Base-by-base conservation (phyloP, 2,113 vertebrate species). In the Lethenteron reissneri region DNA sequence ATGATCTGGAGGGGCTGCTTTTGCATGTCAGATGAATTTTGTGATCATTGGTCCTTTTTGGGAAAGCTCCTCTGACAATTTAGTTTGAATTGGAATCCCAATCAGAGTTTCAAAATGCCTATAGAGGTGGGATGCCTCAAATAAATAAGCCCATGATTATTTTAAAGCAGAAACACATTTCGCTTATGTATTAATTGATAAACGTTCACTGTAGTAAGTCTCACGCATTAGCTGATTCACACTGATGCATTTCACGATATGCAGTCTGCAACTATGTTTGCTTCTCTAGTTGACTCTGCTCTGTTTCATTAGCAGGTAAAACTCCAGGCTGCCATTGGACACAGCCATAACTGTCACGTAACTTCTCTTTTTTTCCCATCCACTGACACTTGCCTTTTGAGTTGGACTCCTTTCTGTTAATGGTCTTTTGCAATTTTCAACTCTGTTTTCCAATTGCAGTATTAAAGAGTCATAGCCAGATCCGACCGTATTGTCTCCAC, bases 71-170 rank as follows among this genome's bases (percentile, higher is more conserved):
- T 21, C 21, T 21, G 21, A 21, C 21, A 21, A 21, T 21, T 21
- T 21, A 21, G 21, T 21, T 21, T 21, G 21, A 21, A 21, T 25
- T 8, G 60, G 62, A n/a, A 74, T 72, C 57, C 74, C 71, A 58
- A 72, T 19, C 19, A 72, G 56, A 3, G 58, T 72, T 72, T 12
- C 62, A 56, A 41, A 58, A 17, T 75, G 75, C 70, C 73, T 70
- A 71, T 72, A 72, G 58, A 74, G 73, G 71, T 71, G 57, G 74
- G 21, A 69, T 58, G 70, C 59, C 72, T 75, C 73, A 74, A 74
- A 74, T 14, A 72, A 69, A 72, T 25, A 25, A 72, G 11, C 57
- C 60, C 56, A 57, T 72, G 11, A 58, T 58, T 74, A 13, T 58
- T 72, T 72, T 71, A 75, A 72, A 10, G 71, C 21, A 25, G 21